phyloP scores from a whole-genome alignment of 2,797 vertebrate genomes.

The Momotus momota region DNA sequence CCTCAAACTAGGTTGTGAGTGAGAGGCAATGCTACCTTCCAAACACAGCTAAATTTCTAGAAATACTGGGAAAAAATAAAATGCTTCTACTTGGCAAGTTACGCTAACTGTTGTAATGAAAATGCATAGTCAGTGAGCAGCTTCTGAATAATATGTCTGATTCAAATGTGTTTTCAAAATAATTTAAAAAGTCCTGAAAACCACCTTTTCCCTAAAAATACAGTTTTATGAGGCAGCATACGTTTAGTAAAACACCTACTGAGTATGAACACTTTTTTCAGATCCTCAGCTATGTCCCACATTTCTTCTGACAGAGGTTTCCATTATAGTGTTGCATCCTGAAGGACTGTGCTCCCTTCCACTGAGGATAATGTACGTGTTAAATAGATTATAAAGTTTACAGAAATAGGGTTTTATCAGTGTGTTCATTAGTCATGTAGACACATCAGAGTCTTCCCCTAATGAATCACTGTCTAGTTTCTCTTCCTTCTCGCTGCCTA shows the following conservation, averaged over 20 bases:
- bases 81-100: neutral
- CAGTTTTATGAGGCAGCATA: neutral
- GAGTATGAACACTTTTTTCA: neutral
- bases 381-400: slow-evolving; percentile 12
- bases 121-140: neutral
- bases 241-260: neutral
- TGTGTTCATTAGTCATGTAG: neutral
- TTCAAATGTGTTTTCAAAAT: neutral
- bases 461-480: neutral
- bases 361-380: neutral
- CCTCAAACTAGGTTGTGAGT: fast-evolving
- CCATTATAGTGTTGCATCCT: neutral
- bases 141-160: neutral
- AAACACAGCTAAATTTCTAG: neutral
- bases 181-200: neutral
- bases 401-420: neutral
- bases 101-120: neutral
- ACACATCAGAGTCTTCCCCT: neutral
- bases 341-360: neutral
- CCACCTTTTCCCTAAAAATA: neutral
- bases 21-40: neutral
- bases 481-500: neutral
- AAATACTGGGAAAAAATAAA: neutral
- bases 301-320: neutral
- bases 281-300: neutral